These are phyloP conservation scores for Watsonalla binaria DNA, from an alignment of 2,888 invertebrate species.

Conservation along the genomic window DNA sequence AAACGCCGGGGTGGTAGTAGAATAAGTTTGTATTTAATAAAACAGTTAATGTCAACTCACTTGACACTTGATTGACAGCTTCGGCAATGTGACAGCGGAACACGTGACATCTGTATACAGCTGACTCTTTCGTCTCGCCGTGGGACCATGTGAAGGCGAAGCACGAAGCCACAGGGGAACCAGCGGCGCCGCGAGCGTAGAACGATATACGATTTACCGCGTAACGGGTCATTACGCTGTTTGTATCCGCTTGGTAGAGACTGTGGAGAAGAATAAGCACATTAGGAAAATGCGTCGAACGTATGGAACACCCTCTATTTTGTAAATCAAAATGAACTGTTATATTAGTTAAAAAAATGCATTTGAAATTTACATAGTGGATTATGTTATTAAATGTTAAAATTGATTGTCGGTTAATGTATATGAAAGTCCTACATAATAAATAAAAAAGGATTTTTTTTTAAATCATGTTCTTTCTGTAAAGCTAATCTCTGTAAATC, in stretches of 20 bases:
- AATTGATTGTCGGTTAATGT: too few relatives aligned
- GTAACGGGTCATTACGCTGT: constrained; percentile 91
- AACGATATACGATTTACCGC: constrained; percentile 95
- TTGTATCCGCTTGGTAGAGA: constrained; percentile 89
- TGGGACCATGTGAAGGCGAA: constrained; percentile 99
- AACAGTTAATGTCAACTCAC: constrained; percentile 57
- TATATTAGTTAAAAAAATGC: too few relatives aligned
- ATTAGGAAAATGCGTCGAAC: not conserved
- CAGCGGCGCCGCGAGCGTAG: constrained; percentile 93
- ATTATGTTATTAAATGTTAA: too few relatives aligned
- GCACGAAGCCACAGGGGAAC: constrained; percentile 92
- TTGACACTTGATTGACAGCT: constrained; percentile 89
- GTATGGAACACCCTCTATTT: too few relatives aligned
- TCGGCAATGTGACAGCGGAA: constrained; percentile 97
- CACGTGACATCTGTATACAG: constrained; percentile 97
- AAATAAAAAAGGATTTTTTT: too few relatives aligned
- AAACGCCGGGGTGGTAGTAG: too few relatives aligned
- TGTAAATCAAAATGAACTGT: too few relatives aligned
- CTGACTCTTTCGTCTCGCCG: constrained; percentile 91
- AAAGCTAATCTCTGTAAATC: too few relatives aligned
- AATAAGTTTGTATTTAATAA: too few relatives aligned
- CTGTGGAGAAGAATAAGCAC: constrained; percentile 59
- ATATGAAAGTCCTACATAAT: too few relatives aligned
- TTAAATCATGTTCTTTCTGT: too few relatives aligned
- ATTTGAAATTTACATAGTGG: too few relatives aligned